Percentiles rank a stretch among this genome's conserved stretches.
Evolutionary conservation across 2,888 invertebrate species (phyloP).

Genomic region (Mythimna loreyi): DNA sequence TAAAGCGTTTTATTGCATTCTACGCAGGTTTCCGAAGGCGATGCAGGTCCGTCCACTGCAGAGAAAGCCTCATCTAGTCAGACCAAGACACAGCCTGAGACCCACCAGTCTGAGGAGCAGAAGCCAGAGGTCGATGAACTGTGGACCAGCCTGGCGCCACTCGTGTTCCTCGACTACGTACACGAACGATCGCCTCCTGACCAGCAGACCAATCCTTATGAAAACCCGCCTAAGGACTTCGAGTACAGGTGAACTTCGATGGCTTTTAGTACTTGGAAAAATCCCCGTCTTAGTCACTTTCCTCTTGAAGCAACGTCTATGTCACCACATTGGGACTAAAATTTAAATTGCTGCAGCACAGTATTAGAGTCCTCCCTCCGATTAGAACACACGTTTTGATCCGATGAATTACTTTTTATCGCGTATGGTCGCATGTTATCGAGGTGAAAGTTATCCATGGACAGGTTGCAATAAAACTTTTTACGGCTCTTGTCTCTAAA

Average conservation of each 20-base stretch:
- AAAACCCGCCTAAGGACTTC: slow-evolving; percentile 80
- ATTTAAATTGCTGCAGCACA: no score
- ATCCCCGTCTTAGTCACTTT: no score
- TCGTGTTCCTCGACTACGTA: slow-evolving; percentile 73
- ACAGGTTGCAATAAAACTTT: no score
- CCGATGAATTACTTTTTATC: no score
- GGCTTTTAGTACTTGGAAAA: background rate
- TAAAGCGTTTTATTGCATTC: background rate
- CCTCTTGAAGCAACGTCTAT: no score
- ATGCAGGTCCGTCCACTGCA: background rate
- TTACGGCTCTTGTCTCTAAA: no score
- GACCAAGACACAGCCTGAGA: background rate
- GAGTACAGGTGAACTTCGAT: slow-evolving; percentile 79
- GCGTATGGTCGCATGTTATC: no score
- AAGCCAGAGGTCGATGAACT: slow-evolving; percentile 62
- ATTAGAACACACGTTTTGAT: no score
- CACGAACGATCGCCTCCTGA: slow-evolving; percentile 79
- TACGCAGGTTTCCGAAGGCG: slow-evolving; percentile 34
- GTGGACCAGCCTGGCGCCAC: slow-evolving; percentile 78
- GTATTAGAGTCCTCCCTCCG: no score
- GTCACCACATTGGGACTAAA: no score
- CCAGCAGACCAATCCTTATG: slow-evolving; percentile 74
- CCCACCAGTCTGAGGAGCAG: background rate
- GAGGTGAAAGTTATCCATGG: no score
- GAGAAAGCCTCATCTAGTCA: background rate